Evolutionary conservation across 2,797 vertebrate genomes (phyloP).

Genomic region (Sebastes ruberrimus): DNA sequence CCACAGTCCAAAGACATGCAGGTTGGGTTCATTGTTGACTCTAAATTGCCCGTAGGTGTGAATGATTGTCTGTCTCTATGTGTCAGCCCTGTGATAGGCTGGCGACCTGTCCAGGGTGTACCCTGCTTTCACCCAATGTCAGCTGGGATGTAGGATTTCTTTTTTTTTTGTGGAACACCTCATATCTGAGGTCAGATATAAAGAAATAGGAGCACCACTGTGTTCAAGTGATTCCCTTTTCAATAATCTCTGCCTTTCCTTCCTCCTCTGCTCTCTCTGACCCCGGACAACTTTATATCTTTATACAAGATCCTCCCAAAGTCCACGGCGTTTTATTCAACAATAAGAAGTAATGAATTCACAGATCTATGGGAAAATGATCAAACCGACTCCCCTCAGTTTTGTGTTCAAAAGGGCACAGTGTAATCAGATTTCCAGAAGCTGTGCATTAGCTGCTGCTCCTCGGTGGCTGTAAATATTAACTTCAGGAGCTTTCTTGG

Average conservation of each 20-base stretch:
- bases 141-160: no score
- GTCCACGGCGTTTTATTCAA: background rate
- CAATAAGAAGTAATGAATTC: background rate
- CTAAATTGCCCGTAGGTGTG: no score
- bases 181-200: background rate
- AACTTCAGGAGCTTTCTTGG: conserved; percentile 8
- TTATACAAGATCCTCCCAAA: background rate
- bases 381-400: background rate
- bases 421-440: conserved; percentile 20
- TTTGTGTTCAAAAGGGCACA: background rate
- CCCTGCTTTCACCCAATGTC: no score
- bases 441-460: background rate
- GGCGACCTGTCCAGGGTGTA: no score
- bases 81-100: no score
- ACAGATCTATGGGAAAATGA: background rate
- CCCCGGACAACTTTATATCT: background rate
- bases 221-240: background rate
- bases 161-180: background rate
- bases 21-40: no score
- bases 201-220: background rate
- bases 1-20: no score
- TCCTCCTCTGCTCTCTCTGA: background rate
- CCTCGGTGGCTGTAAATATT: conserved; percentile 22
- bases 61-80: no score
- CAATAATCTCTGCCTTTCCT: background rate